These are phyloP conservation scores for Mus pahari DNA, from an alignment of 2,113 vertebrate genomes.

Conservation along the genomic window DNA sequence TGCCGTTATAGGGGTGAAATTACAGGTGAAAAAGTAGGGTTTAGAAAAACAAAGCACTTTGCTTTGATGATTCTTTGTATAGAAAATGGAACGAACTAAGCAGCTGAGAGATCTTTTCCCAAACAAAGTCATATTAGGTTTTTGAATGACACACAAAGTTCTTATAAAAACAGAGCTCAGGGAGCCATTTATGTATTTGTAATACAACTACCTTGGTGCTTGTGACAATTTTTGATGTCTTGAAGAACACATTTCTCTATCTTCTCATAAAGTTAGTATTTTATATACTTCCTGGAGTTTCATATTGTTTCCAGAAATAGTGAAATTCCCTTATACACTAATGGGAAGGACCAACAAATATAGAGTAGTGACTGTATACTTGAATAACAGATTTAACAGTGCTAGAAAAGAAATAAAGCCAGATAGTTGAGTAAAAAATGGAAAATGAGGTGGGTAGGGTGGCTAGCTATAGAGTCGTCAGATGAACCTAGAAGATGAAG, in stretches of 20 bases:
- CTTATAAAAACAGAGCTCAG: background rate
- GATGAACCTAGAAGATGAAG: background rate
- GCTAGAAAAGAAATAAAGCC: background rate
- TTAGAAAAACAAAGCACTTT: background rate
- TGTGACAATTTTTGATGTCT: background rate
- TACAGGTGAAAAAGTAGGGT: background rate
- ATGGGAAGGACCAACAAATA: background rate
- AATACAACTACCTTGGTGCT: background rate
- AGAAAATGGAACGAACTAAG: background rate
- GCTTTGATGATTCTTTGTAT: constrained; percentile 22
- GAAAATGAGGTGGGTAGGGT: rapidly evolving
- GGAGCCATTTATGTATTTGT: background rate
- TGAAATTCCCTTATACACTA: background rate
- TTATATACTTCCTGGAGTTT: background rate
- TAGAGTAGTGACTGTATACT: background rate
- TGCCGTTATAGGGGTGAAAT: background rate
- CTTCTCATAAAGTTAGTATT: constrained; percentile 1
- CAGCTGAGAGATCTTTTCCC: background rate
- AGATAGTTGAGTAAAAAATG: background rate
- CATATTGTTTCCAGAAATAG: background rate
- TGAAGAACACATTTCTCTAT: background rate
- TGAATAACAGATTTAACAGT: background rate
- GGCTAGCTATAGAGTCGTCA: background rate
- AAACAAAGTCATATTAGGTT: background rate
- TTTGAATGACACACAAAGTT: background rate